These are phyloP conservation scores for Malacoctenus gilli DNA, from an alignment of 2,797 vertebrate genomes.

Conservation along the genomic window DNA sequence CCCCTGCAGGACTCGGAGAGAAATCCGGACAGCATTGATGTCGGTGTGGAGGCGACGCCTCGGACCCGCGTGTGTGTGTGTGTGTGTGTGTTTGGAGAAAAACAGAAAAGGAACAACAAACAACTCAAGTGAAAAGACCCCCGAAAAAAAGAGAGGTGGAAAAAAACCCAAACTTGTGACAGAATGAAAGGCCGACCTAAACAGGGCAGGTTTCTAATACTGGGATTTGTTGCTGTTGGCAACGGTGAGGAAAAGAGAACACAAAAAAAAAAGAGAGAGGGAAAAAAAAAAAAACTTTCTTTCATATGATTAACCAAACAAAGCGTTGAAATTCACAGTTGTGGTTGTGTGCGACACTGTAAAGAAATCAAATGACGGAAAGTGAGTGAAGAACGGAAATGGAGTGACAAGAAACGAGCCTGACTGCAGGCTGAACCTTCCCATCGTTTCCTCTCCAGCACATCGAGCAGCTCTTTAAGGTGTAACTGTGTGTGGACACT, in stretches of 20 bases:
- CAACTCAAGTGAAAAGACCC: constrained; percentile 42
- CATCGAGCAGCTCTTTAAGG: constrained; percentile 67
- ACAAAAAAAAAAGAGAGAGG: constrained; percentile 18
- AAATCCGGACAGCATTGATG: constrained; percentile 87
- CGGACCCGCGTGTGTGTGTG: constrained; percentile 60
- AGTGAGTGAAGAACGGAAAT: constrained; percentile 74
- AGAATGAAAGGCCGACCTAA: constrained; percentile 77
- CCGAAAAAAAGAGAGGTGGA: constrained; percentile 19
- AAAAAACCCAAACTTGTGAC: constrained; percentile 45
- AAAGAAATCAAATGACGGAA: constrained; percentile 73
- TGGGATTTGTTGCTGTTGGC: constrained; percentile 94
- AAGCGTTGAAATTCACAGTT: constrained; percentile 92
- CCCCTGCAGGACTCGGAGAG: constrained; percentile 84
- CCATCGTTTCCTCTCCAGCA: constrained; percentile 59
- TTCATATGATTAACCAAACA: constrained; percentile 82
- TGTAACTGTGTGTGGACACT: constrained; percentile 61
- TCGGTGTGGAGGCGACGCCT: constrained; percentile 58
- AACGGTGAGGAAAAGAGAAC: constrained; percentile 83
- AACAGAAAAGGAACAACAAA: constrained; percentile 57
- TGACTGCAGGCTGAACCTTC: constrained; percentile 75
- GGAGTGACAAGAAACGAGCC: constrained; percentile 72
- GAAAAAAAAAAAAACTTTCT: constrained; percentile 68
- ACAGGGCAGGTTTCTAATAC: constrained; percentile 95
- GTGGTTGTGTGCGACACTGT: constrained; percentile 74
- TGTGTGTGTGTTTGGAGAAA: no score